Percentiles rank a stretch among this genome's conserved stretches.
phyloP scores from a whole-genome alignment of 2,797 vertebrate species.

The Acropternis orthonyx region DNA sequence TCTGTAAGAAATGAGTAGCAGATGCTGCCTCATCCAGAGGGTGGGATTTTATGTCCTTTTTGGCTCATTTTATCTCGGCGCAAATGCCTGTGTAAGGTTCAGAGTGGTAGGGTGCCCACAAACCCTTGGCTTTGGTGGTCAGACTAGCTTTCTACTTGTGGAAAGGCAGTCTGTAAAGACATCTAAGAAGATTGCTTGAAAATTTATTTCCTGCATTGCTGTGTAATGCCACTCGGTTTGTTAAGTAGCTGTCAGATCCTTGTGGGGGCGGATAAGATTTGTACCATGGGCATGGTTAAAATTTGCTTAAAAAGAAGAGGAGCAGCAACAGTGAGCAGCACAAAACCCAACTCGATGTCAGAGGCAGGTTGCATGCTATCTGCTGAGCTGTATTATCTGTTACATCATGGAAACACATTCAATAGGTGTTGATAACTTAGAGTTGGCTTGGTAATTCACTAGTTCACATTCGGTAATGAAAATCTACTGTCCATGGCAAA shows the following conservation, averaged over 20 bases:
- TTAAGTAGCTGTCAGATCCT: neutral
- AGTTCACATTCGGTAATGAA: slow-evolving; percentile 3
- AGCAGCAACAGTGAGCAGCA: neutral
- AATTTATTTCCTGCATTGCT: neutral
- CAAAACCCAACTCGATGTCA: rapidly evolving
- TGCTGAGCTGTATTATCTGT: neutral
- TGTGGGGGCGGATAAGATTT: neutral
- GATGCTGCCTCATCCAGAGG: neutral
- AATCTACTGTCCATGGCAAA: slow-evolving; percentile 15
- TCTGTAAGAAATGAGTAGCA: neutral
- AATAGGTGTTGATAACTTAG: neutral
- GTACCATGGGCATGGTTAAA: neutral
- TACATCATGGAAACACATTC: neutral
- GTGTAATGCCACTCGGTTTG: neutral
- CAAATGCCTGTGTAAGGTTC: neutral
- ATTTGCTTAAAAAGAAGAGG: neutral
- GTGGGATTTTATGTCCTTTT: neutral
- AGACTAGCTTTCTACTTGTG: neutral
- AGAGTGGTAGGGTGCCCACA: neutral
- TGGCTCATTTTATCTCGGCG: neutral
- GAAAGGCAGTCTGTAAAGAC: neutral
- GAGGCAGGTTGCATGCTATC: neutral
- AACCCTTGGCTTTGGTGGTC: neutral
- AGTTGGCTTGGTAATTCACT: neutral
- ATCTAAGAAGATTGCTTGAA: rapidly evolving